A percentile compares a stretch with the other conserved stretches of the same genome.
Evolutionary conservation across 2,888 invertebrate genomes (phyloP).

Genomic region (Rotaria macrura): DNA sequence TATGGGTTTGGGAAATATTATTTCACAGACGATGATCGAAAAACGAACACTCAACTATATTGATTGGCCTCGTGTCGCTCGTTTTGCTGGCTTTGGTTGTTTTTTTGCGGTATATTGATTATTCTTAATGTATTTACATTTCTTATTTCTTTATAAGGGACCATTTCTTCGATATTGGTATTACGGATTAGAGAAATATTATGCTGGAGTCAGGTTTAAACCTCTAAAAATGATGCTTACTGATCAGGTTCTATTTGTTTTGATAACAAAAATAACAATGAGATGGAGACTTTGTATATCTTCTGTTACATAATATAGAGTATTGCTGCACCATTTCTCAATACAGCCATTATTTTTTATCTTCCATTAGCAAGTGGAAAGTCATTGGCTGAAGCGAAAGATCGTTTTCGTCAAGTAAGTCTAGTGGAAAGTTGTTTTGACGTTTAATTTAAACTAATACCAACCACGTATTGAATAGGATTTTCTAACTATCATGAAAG

Average conservation of each 20-base stretch:
- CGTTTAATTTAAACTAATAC: too few species aligned
- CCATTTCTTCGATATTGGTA: slow-evolving; percentile 32
- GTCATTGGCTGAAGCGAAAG: neutral
- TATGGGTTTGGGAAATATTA: slow-evolving; percentile 30
- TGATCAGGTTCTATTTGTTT: too few species aligned
- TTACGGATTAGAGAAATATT: slow-evolving; percentile 30
- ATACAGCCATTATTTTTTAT: neutral
- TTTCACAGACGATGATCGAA: slow-evolving; percentile 27
- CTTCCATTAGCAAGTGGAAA: neutral
- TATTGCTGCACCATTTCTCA: neutral
- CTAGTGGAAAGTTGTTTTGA: too few species aligned
- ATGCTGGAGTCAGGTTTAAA: slow-evolving; percentile 7
- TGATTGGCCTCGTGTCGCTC: slow-evolving; percentile 14
- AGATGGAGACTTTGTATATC: too few species aligned
- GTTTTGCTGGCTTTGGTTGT: slow-evolving; percentile 25
- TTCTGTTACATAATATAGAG: neutral
- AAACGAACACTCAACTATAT: slow-evolving; percentile 9
- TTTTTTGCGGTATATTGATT: slow-evolving; percentile 20
- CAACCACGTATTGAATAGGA: neutral
- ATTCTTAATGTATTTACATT: neutral
- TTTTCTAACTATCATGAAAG: slow-evolving; percentile 2
- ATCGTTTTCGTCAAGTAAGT: neutral
- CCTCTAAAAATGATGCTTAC: slow-evolving; percentile 32
- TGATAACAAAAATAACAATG: too few species aligned
- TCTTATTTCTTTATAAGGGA: neutral